Evolutionary conservation across 2,797 vertebrate species (phyloP), one percentile per base, ranked within the genome.

Genomic region (Oceanodroma leucorhoa): DNA sequence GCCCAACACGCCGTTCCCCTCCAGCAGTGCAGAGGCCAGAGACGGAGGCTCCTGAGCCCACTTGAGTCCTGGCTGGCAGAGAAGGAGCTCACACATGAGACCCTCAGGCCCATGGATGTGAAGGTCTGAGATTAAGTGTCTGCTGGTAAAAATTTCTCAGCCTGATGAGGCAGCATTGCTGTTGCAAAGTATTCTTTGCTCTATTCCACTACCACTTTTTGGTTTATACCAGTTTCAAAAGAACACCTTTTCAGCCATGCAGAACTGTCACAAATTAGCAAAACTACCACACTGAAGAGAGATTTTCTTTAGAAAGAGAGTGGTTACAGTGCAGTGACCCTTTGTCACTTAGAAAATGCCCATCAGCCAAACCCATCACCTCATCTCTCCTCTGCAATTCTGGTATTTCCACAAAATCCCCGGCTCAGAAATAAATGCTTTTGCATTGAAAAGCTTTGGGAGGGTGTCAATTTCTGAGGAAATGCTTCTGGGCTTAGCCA

Each of bases 401-500:
- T 54, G 32, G 20, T 26, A 18, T 79, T 92, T 55, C 78, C 70
- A 73, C 73, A 80, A 13, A 76, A 55, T 23, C 11, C 24, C 48
- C 7, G 3, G 43, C 57, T 90, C 48, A 70, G 83, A 90, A 76
- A 53, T 15, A 50, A 83, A 53, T 57, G n/a, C 29, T 73, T 87
- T 65, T 9, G 8, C 64, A 40, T 58, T 84, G 86, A 79, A 84
- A 92, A 82, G n/a, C 48, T 83, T 64, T 22, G 21, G 66, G 79
- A 89, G 32, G 16, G 14, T 64, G 53, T 71, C 45, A 30, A 1
- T 85, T 94, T 77, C 81, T 82, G 70, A 77, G 54, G 66, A 93
- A 89, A 82, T 73, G 51, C 54, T 64, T 90, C 60, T 94, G 75
- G 26, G 18, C 72, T 95, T 60, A 66, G 30, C 53, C 55, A 89